phyloP scores from a whole-genome alignment of 2,888 invertebrate species.

The Argyra leucocephala region DNA sequence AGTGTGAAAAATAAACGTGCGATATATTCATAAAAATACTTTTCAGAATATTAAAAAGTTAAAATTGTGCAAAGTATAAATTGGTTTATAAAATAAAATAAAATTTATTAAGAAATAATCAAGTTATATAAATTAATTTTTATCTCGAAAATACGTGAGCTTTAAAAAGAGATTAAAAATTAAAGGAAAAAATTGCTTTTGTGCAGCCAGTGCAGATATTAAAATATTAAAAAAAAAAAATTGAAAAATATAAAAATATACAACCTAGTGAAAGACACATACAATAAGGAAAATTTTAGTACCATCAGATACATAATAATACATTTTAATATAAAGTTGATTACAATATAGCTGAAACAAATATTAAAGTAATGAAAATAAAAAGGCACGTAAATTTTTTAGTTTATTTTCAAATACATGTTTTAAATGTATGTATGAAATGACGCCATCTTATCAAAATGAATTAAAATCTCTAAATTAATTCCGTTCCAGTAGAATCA shows the following conservation, averaged over 20 bases:
- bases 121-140: not conserved
- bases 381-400: not conserved
- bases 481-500: slow-evolving; percentile 3
- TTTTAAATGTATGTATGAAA: slow-evolving; percentile 7
- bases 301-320: not conserved
- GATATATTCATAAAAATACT: not conserved
- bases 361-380: no score
- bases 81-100: not conserved
- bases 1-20: not conserved
- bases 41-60: not conserved
- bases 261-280: not conserved
- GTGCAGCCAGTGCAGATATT: slow-evolving; percentile 1
- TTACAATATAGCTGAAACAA: not conserved
- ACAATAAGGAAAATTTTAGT: not conserved
- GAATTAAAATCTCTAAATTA: not conserved
- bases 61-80: not conserved
- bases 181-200: not conserved
- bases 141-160: not conserved
- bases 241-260: not conserved
- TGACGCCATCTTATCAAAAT: slow-evolving; percentile 9
- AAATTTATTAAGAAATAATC: not conserved
- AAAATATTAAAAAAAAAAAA: not conserved
- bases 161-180: not conserved
- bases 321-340: not conserved
- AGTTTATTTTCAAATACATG: not conserved